Conservation (phyloP, 2,888 invertebrate species). For the Athetis lepigone region DNA sequence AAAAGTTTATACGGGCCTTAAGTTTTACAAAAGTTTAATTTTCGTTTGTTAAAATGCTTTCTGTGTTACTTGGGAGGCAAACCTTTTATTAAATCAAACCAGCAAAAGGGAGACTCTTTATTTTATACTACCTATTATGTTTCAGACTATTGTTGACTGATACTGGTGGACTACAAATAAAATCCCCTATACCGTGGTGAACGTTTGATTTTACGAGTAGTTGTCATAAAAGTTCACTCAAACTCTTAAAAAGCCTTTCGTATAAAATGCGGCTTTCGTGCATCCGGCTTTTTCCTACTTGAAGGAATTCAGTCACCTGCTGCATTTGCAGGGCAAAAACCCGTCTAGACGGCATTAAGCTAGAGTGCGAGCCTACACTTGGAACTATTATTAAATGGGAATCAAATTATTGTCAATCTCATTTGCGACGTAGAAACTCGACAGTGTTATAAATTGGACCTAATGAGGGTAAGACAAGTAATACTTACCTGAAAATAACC, state of each 20-base stretch:
- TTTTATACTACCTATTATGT: background rate
- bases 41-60: no score
- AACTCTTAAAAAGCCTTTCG: constrained; percentile 38
- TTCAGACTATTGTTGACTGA: background rate
- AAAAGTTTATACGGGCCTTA: no score
- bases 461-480: constrained; percentile 13
- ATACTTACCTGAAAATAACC: constrained; percentile 20
- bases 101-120: background rate
- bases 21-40: no score
- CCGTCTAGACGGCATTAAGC: constrained; percentile 82
- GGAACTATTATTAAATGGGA: constrained; percentile 62
- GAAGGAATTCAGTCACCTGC: constrained; percentile 76
- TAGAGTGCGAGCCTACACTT: constrained; percentile 70
- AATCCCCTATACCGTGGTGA: background rate
- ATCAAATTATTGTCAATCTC: constrained; percentile 71
- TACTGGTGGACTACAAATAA: constrained; percentile 1
- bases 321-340: constrained; percentile 78
- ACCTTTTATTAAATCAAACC: background rate
- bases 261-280: constrained; percentile 49
- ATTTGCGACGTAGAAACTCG: constrained; percentile 58
- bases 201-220: constrained; percentile 23
- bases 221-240: constrained; percentile 40
- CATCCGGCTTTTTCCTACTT: constrained; percentile 64
- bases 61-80: no score
- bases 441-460: constrained; percentile 13